phyloP scores from a whole-genome alignment of 2,888 invertebrate species.

The Cerastoderma edule region DNA sequence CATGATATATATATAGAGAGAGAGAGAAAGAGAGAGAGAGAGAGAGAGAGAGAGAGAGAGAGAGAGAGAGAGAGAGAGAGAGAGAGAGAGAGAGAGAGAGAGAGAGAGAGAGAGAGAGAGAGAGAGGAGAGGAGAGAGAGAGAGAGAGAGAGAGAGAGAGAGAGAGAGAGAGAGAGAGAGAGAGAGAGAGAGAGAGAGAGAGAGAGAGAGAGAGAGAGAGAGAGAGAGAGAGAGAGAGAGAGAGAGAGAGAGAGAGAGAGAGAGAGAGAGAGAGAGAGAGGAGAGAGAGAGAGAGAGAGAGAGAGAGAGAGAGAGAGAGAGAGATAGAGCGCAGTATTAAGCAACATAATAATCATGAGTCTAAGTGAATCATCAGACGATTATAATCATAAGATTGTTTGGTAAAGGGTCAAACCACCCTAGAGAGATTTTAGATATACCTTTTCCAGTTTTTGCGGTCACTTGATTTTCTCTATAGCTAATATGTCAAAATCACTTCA shows the following conservation, averaged over 20 bases:
- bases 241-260: constrained; percentile 11
- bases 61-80: constrained; percentile 1
- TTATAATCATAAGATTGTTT: too few relatives aligned
- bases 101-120: constrained; percentile 1
- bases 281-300: not conserved
- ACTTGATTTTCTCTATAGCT: constrained; percentile 32
- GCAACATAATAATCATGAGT: too few relatives aligned
- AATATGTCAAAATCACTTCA: constrained; percentile 34
- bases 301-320: constrained; percentile 1
- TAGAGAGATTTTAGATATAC: not conserved
- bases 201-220: constrained; percentile 1
- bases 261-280: not conserved
- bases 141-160: constrained; percentile 1
- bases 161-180: constrained; percentile 10
- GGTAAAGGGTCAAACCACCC: not conserved
- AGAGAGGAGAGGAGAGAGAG: not conserved
- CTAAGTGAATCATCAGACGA: too few relatives aligned
- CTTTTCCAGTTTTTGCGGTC: constrained; percentile 31
- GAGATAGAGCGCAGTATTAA: too few relatives aligned
- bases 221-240: too few relatives aligned
- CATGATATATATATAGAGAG: not conserved
- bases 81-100: constrained; percentile 1
- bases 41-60: constrained; percentile 1
- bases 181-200: constrained; percentile 14
- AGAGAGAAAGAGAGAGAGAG: not conserved